Evolutionary conservation across 1,140 invertebrate genomes (phyloP).

Genomic region (Thaumatotibia leucotreta): DNA sequence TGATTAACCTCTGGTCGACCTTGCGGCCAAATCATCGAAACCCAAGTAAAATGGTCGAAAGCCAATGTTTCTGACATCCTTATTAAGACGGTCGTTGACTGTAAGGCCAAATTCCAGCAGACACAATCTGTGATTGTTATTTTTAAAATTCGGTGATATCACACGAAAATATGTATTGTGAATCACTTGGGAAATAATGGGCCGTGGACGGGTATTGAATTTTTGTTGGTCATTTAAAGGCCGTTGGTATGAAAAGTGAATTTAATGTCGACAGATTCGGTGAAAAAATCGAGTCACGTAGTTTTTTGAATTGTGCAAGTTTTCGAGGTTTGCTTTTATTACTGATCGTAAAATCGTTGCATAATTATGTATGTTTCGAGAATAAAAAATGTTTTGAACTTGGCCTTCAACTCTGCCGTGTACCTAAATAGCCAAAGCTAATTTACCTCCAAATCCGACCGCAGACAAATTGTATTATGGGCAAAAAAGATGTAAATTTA

Average conservation of each 20-base stretch:
- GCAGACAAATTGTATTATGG: background rate
- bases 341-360: background rate
- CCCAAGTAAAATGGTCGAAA: background rate
- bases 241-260: background rate
- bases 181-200: background rate
- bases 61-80: background rate
- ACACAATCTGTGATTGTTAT: background rate
- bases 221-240: background rate
- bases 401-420: background rate
- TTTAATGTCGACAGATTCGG: background rate
- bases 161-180: background rate
- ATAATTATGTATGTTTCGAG: background rate
- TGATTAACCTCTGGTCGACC: background rate
- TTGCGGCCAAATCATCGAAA: background rate
- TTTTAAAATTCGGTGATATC: background rate
- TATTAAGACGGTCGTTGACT: slow-evolving; percentile 8
- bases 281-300: background rate
- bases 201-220: background rate
- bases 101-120: background rate
- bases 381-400: background rate
- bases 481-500: background rate
- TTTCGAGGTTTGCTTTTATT: background rate
- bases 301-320: background rate
- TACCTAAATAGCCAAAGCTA: background rate
- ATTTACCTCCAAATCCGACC: background rate